Evolutionary conservation across 2,113 vertebrate species (phyloP).

Genomic region (Marcusenius ussheri): DNA sequence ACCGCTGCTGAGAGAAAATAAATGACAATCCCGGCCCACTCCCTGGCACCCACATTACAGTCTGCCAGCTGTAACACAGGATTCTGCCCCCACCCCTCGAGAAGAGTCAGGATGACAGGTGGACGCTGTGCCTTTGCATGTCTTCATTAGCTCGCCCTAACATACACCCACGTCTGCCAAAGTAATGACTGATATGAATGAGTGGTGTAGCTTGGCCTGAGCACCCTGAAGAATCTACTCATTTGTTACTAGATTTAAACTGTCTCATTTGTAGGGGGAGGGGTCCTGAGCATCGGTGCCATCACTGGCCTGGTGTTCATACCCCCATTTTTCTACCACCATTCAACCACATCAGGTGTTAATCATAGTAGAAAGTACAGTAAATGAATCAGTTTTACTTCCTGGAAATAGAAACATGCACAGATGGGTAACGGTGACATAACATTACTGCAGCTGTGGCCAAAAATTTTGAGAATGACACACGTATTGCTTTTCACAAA

Average conservation of each 20-base stretch:
- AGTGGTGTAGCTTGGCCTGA: not conserved
- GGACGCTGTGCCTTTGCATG: not conserved
- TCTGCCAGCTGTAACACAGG: not conserved
- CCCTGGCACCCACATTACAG: not conserved
- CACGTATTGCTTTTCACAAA: no score
- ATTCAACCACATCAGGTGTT: not conserved
- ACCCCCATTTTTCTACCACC: not conserved
- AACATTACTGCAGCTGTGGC: not conserved
- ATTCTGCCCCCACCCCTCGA: not conserved
- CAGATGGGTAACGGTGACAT: not conserved
- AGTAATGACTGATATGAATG: not conserved
- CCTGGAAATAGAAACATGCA: not conserved
- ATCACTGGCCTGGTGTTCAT: not conserved
- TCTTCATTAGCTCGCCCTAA: not conserved
- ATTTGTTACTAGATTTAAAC: not conserved
- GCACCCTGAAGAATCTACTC: not conserved
- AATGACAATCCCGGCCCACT: not conserved
- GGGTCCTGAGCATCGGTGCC: not conserved
- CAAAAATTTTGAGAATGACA: no score
- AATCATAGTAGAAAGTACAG: not conserved
- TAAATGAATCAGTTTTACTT: not conserved
- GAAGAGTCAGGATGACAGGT: not conserved
- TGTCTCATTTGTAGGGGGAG: not conserved
- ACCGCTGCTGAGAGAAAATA: not conserved
- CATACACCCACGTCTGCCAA: not conserved